phyloP scores from a whole-genome alignment of 2,113 vertebrate species.

The Phylloscopus whistleri region DNA sequence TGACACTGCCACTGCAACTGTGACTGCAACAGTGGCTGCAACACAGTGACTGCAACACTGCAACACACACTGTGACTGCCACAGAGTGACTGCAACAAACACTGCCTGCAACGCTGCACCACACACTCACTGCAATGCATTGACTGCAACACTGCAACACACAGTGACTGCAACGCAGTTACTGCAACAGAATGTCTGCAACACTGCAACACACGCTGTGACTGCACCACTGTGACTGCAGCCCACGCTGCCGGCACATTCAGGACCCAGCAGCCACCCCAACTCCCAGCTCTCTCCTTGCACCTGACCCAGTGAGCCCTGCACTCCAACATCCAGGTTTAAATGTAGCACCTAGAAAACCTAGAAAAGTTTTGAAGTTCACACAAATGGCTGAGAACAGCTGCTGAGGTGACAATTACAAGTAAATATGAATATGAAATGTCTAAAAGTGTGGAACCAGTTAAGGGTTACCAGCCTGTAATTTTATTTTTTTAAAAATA shows the following conservation, averaged over 20 bases:
- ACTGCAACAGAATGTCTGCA: background rate
- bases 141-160: too few species aligned
- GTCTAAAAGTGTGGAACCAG: background rate
- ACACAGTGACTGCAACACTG: background rate
- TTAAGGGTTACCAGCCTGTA: background rate
- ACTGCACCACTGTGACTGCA: too few species aligned
- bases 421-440: background rate
- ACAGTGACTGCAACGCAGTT: too few species aligned
- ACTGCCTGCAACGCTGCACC: too few species aligned
- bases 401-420: background rate
- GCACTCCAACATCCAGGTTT: background rate
- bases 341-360: background rate
- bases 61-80: background rate
- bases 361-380: background rate
- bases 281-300: background rate
- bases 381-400: background rate
- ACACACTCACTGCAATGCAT: too few species aligned
- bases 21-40: background rate
- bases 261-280: background rate
- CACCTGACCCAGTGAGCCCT: fast-evolving
- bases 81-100: background rate
- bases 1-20: background rate
- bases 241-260: fast-evolving
- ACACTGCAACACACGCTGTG: too few species aligned
- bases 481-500: background rate